Evolutionary conservation across 2,888 invertebrate genomes (phyloP), one percentile per base, ranked within the genome.

Genomic region (Allolobophora icterica): DNA sequence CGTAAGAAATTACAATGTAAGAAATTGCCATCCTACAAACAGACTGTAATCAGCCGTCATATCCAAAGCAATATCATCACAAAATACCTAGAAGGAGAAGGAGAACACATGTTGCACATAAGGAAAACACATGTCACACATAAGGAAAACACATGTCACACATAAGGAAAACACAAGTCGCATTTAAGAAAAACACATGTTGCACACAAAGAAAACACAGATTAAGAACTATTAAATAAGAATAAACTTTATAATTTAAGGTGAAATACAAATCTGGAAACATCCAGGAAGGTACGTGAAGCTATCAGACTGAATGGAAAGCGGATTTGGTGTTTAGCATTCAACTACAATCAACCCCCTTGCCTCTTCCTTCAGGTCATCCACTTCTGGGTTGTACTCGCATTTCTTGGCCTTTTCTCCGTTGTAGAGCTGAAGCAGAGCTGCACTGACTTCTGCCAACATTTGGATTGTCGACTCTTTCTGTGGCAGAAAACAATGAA

Each of bases 371-470:
- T 17, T 87, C 21, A 87, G 24, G 34, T 24, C 35, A 19, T 87
- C 35, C n/a, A 35, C 4, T 87, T 87, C 35, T 35, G 34, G 33
- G 35, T 35, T 87, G 5, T 1, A 35, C 15, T 87, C 87, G 34
- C 38, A 24, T 38, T 87, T 87, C 38, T 87, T 38, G 5, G 34
- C 87, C 17, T 87, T 87, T 35, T 30, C 38, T 4, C 38, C 38
- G 35, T 87, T 35, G 87, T 87, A 87, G 17, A 87, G 34, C 35
- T 87, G 87, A 38, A 87, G 87, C 35, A 87, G 17, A 35, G 87
- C 34, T 13, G 35, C 38, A 8, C 87, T 87, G 34, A 38, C 87
- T 38, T 87, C 38, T 6, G 87, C 87, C 87, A 87, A 87, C 87
- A 87, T 34, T 24, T 87, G 87, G 11, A 87, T 34, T 17, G 38